Evolutionary conservation across 1,140 invertebrate species (phyloP), one percentile per base, ranked within the genome.

Genomic region (Meteorus sp.): DNA sequence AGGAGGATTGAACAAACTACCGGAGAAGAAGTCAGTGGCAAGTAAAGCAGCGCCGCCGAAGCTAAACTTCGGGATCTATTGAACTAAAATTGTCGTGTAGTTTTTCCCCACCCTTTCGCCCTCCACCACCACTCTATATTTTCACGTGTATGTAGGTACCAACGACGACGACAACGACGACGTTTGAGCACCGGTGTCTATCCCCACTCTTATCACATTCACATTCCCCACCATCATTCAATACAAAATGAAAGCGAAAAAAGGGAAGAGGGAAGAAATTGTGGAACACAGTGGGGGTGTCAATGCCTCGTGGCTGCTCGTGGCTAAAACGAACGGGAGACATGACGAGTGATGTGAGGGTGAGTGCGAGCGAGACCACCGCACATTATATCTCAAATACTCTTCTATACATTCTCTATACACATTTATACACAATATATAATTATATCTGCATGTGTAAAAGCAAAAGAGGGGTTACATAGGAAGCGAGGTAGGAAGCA

Each of bases 1-100:
- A 56, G 61, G 63, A 61, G 41, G 1, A 68, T 53, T 62, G 71
- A 74, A 78, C 76, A 78, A 79, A 78, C 77, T 78, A 77, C 75
- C 70, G 75, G 67, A 45, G 70, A 77, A 74, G 75, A 76, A 78
- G 73, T 77, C 74, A 77, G 70, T 66, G 69, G 67, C 73, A 70
- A 74, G 73, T 71, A 74, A n/a, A 70, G 72, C 73, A 72, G 72
- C 77, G 74, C 73, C 73, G 68, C 72, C 73, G 66, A 63, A 63
- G 72, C 73, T 74, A 74, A 78, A 78, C 71, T 77, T 77, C 47
- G 64, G 69, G 66, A 77, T 78, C 71, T 73, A 73, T 78, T 72
- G 72, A 79, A 78, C 75, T 78, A 77, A 78, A 78, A 78, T 79
- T 76, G 75, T 76, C 68, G 70, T 78, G 77, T 77, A 77, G 73